Percentiles rank a stretch among this genome's conserved stretches.
phyloP scores from a whole-genome alignment of 2,888 invertebrate species.

The Drosophila affinis region DNA sequence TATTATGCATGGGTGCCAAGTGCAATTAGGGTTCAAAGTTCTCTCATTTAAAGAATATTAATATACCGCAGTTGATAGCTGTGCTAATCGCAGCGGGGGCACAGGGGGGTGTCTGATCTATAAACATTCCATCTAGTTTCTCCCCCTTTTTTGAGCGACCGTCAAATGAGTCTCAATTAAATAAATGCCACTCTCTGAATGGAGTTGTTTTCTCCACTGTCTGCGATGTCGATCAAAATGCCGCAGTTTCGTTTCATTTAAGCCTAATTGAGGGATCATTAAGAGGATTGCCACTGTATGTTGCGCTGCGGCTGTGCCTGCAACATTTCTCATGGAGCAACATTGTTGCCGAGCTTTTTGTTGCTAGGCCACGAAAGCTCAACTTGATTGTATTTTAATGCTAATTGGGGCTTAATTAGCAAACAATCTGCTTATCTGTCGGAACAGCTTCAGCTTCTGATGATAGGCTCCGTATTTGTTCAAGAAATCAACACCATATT shows the following conservation, averaged over 20 bases:
- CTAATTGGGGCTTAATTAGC: constrained; percentile 42
- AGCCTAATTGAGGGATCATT: constrained; percentile 71
- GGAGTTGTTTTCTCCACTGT: not conserved
- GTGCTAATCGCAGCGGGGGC: too few relatives aligned
- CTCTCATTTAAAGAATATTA: not conserved
- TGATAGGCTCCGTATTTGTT: constrained; percentile 1
- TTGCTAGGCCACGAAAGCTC: not conserved
- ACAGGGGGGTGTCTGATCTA: not conserved
- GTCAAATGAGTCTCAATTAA: constrained; percentile 57
- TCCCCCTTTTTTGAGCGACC: not conserved
- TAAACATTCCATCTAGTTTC: not conserved
- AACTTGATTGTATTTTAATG: constrained; percentile 3
- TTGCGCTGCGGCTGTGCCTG: constrained; percentile 31
- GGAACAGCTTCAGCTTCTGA: not conserved
- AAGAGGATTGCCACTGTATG: constrained; percentile 37
- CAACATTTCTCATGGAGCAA: constrained; percentile 13
- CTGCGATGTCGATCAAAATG: constrained; percentile 48
- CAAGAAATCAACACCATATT: constrained; percentile 13
- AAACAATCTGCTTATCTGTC: constrained; percentile 12
- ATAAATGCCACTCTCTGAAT: constrained; percentile 50
- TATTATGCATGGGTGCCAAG: not conserved
- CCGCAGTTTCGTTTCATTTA: constrained; percentile 56
- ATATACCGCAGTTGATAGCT: not conserved
- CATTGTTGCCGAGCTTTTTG: constrained; percentile 15
- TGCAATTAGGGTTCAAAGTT: constrained; percentile 11